A percentile compares a stretch with the other conserved stretches of the same genome.
Evolutionary conservation across 1,140 invertebrate genomes (phyloP).

Genomic region (Formica exsecta): DNA sequence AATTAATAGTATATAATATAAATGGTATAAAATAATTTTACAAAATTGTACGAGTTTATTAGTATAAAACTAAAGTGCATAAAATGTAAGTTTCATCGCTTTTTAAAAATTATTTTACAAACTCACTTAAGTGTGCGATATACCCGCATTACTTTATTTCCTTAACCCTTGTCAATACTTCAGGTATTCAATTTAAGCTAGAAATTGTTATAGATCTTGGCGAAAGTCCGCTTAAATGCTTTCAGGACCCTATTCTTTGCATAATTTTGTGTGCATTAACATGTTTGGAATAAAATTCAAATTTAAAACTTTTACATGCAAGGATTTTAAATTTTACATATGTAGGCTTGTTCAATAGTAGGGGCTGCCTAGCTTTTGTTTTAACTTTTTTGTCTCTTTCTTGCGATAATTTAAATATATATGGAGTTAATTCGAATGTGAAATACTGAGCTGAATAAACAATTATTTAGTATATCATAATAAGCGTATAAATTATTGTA

Average conservation of each 20-base stretch:
- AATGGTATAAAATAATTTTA: no score
- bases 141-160: no score
- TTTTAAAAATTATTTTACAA: background rate
- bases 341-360: background rate
- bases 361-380: background rate
- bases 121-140: background rate
- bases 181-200: background rate
- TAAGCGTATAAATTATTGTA: no score
- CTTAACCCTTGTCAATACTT: background rate
- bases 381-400: background rate
- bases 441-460: no score
- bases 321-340: background rate
- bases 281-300: background rate
- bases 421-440: background rate
- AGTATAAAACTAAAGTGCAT: background rate
- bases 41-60: background rate
- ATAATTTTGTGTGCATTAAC: background rate
- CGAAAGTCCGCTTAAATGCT: background rate
- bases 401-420: background rate
- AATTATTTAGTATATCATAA: no score
- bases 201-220: slow-evolving; percentile 4
- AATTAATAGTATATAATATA: no score
- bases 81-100: background rate
- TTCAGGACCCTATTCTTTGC: background rate
- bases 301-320: slow-evolving; percentile 9